phyloP scores from a whole-genome alignment of 2,888 invertebrate species.

The Chelonus formosanus region DNA sequence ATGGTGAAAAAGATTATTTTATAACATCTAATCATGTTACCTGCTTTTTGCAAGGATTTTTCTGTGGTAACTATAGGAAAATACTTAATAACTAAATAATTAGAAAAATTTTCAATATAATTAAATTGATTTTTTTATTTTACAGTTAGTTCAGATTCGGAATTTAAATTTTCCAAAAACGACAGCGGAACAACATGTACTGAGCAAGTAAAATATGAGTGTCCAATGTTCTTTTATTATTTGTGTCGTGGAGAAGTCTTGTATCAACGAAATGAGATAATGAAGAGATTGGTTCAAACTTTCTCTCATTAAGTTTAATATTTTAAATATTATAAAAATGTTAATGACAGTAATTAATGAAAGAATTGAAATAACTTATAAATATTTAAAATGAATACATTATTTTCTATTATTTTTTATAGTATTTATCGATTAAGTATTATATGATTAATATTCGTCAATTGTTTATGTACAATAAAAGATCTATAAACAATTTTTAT shows the following conservation, averaged over 20 bases:
- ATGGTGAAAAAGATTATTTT: conserved; percentile 65
- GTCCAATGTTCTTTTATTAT: conserved; percentile 69
- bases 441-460: no score
- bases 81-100: conserved; percentile 2
- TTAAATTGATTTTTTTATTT: conserved; percentile 42
- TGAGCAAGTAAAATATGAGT: conserved; percentile 72
- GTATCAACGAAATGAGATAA: conserved; percentile 63
- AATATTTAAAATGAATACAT: no score
- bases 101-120: conserved; percentile 7
- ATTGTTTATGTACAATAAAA: no score
- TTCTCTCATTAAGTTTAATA: conserved; percentile 42
- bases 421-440: no score
- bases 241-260: conserved; percentile 70
- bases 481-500: no score
- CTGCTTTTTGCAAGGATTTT: conserved; percentile 69
- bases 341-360: background rate
- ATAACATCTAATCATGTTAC: conserved; percentile 73
- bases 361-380: no score
- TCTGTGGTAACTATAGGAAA: conserved; percentile 69
- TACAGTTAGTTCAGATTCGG: conserved; percentile 72
- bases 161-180: conserved; percentile 69
- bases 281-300: conserved; percentile 50
- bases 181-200: conserved; percentile 67
- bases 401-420: no score
- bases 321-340: conserved; percentile 3